Evolutionary conservation across 1,140 invertebrate genomes (phyloP).

Genomic region (Aphidius ervi): DNA sequence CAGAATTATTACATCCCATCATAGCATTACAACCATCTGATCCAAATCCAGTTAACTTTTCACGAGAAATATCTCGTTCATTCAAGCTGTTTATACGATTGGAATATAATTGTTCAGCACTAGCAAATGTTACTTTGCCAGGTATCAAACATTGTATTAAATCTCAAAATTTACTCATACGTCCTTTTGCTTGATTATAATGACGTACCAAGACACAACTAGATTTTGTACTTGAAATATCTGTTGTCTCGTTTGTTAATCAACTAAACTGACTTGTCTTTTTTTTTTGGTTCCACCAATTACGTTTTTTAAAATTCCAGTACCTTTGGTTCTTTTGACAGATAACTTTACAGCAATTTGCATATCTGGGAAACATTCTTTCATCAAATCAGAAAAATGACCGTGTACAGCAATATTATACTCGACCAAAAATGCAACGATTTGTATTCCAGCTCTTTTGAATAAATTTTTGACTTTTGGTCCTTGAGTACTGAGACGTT

Average conservation of each 20-base stretch:
- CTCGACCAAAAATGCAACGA: constrained; percentile 10
- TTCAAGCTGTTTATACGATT: constrained; percentile 16
- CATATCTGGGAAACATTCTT: constrained; percentile 3
- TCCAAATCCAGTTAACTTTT: constrained; percentile 40
- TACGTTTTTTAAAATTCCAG: constrained; percentile 24
- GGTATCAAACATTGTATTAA: constrained; percentile 29
- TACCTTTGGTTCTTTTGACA: constrained; percentile 7
- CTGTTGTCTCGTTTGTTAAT: constrained; percentile 30
- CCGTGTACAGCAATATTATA: constrained; percentile 8
- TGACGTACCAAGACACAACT: background rate
- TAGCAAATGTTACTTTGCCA: constrained; percentile 13
- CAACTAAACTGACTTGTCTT: constrained; percentile 22
- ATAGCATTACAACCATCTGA: constrained; percentile 39
- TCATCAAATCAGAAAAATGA: constrained; percentile 1
- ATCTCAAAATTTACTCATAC: constrained; percentile 21
- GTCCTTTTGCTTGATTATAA: background rate
- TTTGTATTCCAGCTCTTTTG: constrained; percentile 1
- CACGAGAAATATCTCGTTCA: constrained; percentile 27
- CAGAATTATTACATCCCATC: constrained; percentile 40
- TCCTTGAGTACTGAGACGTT: no score
- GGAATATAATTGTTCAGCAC: constrained; percentile 11
- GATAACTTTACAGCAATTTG: constrained; percentile 7
- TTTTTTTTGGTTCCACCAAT: constrained; percentile 22
- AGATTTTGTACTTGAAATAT: constrained; percentile 17
- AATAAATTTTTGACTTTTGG: no score